Conservation (phyloP, 2,113 vertebrate species). For the Sporophila hypoxantha region DNA sequence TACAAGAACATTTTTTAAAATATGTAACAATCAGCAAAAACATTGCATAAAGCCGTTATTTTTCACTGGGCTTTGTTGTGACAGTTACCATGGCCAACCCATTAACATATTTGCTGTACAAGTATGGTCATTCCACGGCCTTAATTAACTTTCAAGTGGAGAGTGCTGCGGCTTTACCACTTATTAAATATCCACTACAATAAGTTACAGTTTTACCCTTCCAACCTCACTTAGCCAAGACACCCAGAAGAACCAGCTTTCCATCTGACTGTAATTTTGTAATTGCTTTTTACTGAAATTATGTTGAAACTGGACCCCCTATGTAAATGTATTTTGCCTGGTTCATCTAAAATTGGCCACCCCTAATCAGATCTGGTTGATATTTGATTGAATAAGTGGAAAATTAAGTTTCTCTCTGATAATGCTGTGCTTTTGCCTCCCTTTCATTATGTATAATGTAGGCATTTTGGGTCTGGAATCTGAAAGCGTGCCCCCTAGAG, state of each 20-base stretch:
- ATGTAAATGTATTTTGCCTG: slow-evolving; percentile 60
- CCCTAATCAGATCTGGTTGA: slow-evolving; percentile 52
- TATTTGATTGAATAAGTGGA: slow-evolving; percentile 58
- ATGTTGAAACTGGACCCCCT: slow-evolving; percentile 55
- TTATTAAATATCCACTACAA: slow-evolving; percentile 71
- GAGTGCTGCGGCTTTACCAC: slow-evolving; percentile 70
- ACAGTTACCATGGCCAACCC: slow-evolving; percentile 67
- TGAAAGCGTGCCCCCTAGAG: slow-evolving; percentile 34
- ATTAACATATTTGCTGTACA: slow-evolving; percentile 70
- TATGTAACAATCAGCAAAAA: slow-evolving; percentile 34
- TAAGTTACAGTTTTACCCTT: slow-evolving; percentile 64
- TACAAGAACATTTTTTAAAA: background rate
- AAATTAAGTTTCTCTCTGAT: slow-evolving; percentile 56
- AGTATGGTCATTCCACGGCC: slow-evolving; percentile 61
- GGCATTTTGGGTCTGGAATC: background rate
- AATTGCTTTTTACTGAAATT: slow-evolving; percentile 65
- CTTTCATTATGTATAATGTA: slow-evolving; percentile 21
- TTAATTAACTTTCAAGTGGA: slow-evolving; percentile 74
- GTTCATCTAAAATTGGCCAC: slow-evolving; percentile 58
- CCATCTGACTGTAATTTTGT: slow-evolving; percentile 50
- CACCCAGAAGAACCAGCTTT: slow-evolving; percentile 54
- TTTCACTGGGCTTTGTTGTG: slow-evolving; percentile 61
- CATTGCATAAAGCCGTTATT: slow-evolving; percentile 47
- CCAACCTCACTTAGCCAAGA: slow-evolving; percentile 70
- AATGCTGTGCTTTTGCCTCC: slow-evolving; percentile 20